Conservation (phyloP, 2,113 vertebrate genomes). For the Oryzias celebensis region DNA sequence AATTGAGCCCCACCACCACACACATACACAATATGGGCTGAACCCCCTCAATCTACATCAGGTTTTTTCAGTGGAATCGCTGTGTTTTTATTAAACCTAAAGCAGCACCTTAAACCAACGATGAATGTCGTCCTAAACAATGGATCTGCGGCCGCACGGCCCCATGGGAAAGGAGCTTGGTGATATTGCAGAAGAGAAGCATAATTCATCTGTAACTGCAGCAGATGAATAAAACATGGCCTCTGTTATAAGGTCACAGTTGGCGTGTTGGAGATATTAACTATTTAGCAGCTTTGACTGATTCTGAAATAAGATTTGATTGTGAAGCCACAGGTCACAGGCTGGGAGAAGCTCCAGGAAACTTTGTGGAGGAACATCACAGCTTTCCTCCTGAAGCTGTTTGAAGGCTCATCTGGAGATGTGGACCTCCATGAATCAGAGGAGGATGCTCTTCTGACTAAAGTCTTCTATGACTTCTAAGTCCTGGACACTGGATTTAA, state of each 20-base stretch:
- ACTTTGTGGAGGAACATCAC: too few relatives aligned
- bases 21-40: constrained; percentile 44
- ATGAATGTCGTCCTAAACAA: constrained; percentile 30
- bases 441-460: too few relatives aligned
- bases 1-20: constrained; percentile 56
- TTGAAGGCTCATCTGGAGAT: too few relatives aligned
- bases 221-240: constrained; percentile 52
- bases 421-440: too few relatives aligned
- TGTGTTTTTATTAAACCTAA: constrained; percentile 5
- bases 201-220: constrained; percentile 34
- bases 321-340: too few relatives aligned
- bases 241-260: constrained; percentile 43
- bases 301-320: neutral
- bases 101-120: constrained; percentile 11
- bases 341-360: too few relatives aligned
- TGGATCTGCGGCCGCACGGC: constrained; percentile 9
- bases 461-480: too few relatives aligned
- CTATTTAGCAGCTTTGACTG: constrained; percentile 50
- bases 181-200: constrained; percentile 4
- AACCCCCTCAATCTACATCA: constrained; percentile 31
- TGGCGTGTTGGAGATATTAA: constrained; percentile 44
- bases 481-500: too few relatives aligned
- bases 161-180: constrained; percentile 15
- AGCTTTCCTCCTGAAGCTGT: too few relatives aligned
- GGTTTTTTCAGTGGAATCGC: constrained; percentile 30